Evolutionary conservation across 2,888 invertebrate species (phyloP).

Genomic region (Dimorphilus gyrociliatus): DNA sequence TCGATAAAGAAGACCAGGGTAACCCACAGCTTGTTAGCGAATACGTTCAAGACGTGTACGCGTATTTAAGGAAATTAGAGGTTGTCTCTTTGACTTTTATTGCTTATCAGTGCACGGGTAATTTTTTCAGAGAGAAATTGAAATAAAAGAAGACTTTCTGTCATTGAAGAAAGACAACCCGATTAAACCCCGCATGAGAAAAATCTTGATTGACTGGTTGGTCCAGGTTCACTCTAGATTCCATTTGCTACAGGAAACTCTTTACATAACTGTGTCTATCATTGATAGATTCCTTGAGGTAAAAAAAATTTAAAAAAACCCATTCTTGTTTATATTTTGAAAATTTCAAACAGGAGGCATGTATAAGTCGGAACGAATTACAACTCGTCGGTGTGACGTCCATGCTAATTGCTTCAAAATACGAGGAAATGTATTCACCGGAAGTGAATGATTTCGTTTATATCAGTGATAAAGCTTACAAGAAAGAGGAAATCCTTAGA

Average conservation of each 20-base stretch:
- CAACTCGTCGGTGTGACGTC: slow-evolving; percentile 78
- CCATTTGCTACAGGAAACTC: slow-evolving; percentile 66
- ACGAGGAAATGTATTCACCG: slow-evolving; percentile 81
- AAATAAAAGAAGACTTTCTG: slow-evolving; percentile 5
- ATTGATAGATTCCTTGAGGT: slow-evolving; percentile 77
- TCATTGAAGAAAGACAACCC: slow-evolving; percentile 44
- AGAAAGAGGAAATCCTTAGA: slow-evolving; percentile 54
- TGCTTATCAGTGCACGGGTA: too few species aligned
- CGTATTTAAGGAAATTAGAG: slow-evolving; percentile 61
- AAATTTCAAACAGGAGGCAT: too few species aligned
- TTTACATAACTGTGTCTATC: slow-evolving; percentile 69
- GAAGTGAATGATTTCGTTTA: slow-evolving; percentile 73
- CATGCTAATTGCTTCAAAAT: slow-evolving; percentile 77
- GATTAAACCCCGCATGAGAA: slow-evolving; percentile 59
- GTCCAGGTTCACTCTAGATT: slow-evolving; percentile 78
- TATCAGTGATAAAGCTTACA: slow-evolving; percentile 73
- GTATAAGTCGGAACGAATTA: slow-evolving; percentile 53
- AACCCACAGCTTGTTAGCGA: slow-evolving; percentile 63
- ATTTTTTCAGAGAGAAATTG: too few species aligned
- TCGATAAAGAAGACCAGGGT: slow-evolving; percentile 53
- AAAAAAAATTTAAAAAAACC: too few species aligned
- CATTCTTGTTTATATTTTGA: too few species aligned
- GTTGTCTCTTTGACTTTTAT: too few species aligned
- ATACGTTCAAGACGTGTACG: slow-evolving; percentile 76
- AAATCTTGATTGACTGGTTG: slow-evolving; percentile 79